Evolutionary conservation across 2,888 invertebrate species (phyloP).

Genomic region (Acanthosepion lycidas): DNA sequence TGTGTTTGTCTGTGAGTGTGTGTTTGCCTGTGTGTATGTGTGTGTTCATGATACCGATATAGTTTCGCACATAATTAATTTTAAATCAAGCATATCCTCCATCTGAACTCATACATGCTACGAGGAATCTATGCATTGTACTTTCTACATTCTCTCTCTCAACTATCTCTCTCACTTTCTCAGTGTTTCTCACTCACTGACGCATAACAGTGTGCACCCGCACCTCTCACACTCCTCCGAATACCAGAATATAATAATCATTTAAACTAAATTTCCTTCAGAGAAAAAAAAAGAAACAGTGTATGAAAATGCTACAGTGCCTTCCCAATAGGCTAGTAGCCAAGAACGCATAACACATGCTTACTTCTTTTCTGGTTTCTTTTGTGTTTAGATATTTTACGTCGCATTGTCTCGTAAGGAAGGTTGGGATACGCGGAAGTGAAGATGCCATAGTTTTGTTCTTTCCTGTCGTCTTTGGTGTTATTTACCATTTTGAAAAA

Average conservation of each 20-base stretch:
- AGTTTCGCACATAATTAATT: too few relatives aligned
- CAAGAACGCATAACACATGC: background rate
- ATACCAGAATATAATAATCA: background rate
- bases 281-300: background rate
- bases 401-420: background rate
- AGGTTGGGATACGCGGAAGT: background rate
- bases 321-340: background rate
- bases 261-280: background rate
- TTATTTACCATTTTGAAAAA: background rate
- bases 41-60: too few relatives aligned
- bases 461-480: background rate
- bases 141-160: background rate
- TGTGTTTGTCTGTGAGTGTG: too few relatives aligned
- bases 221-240: background rate
- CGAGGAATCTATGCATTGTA: too few relatives aligned
- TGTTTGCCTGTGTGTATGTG: too few relatives aligned
- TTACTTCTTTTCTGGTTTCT: background rate
- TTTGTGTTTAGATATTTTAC: background rate
- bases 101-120: too few relatives aligned
- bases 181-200: background rate
- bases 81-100: too few relatives aligned
- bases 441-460: constrained; percentile 11
- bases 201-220: background rate
- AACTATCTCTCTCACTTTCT: background rate
- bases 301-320: background rate